phyloP scores from a whole-genome alignment of 2,888 invertebrate genomes.

The Lasioglossum lativentre region DNA sequence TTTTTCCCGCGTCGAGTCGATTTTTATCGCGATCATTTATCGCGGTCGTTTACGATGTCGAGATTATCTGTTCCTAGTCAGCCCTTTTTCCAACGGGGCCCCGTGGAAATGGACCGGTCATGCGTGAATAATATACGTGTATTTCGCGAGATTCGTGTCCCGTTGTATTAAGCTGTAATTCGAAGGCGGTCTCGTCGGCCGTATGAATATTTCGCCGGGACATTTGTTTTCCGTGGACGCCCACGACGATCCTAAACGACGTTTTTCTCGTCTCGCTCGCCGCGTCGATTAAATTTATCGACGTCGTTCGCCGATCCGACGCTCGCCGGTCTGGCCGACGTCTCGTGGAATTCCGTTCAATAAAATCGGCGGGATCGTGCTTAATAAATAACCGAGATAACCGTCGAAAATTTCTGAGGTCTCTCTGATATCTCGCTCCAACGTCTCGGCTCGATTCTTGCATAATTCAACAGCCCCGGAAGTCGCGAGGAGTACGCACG shows the following conservation, averaged over 20 bases:
- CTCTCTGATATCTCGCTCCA: background rate
- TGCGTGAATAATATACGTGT: constrained; percentile 49
- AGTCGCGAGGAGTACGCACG: background rate
- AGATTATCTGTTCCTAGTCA: constrained; percentile 44
- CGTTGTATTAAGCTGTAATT: constrained; percentile 51
- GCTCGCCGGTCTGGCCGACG: background rate
- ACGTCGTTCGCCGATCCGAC: constrained; percentile 7
- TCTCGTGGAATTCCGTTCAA: constrained; percentile 17
- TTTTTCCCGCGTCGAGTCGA: background rate
- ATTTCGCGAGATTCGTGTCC: constrained; percentile 42
- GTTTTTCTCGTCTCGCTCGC: constrained; percentile 14
- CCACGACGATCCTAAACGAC: constrained; percentile 38
- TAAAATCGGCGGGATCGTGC: constrained; percentile 17
- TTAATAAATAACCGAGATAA: background rate
- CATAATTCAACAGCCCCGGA: background rate
- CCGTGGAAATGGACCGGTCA: constrained; percentile 35
- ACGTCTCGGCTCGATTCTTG: background rate
- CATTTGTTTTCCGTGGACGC: constrained; percentile 50
- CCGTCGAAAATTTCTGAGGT: background rate
- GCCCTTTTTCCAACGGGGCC: background rate
- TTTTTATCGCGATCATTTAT: constrained; percentile 26
- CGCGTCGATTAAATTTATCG: constrained; percentile 45
- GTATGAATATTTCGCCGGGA: constrained; percentile 46
- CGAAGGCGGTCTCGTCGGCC: constrained; percentile 20
- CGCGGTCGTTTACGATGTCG: constrained; percentile 27